Percentiles rank a stretch among this genome's conserved stretches.
Conservation (phyloP, 2,797 vertebrate genomes). For the Pachyuromys duprasi region DNA sequence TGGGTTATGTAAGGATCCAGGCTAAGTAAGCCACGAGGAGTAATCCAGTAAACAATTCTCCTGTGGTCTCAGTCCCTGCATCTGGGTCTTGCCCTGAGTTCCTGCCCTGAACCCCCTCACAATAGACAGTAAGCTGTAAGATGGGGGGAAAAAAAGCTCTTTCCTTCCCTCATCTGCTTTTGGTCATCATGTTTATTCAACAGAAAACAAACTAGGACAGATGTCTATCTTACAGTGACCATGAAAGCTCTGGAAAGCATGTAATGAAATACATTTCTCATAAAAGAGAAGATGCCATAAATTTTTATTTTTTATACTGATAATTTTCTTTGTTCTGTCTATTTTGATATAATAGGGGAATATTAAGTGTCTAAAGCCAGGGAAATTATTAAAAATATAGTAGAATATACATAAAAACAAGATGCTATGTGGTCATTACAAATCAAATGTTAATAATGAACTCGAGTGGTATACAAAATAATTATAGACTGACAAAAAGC, state of each 20-base stretch:
- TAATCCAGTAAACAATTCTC: background rate
- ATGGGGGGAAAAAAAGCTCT: background rate
- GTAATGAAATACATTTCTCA: background rate
- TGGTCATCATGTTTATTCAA: background rate
- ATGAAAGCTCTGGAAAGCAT: background rate
- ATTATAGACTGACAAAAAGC: background rate
- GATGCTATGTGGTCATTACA: background rate
- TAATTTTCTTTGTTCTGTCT: background rate
- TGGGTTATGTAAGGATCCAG: background rate
- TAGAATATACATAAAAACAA: background rate
- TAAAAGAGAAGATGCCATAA: background rate
- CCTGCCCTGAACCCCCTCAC: background rate
- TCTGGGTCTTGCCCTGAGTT: background rate
- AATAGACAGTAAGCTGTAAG: background rate
- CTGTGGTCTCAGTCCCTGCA: background rate
- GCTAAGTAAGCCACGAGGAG: background rate
- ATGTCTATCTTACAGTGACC: background rate
- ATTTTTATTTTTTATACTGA: background rate
- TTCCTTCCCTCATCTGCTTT: background rate
- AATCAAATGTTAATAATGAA: conserved; percentile 31
- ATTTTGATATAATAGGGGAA: background rate
- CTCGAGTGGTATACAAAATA: background rate
- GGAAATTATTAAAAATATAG: background rate
- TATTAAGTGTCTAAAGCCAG: conserved; percentile 9
- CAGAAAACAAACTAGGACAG: background rate